phyloP scores from a whole-genome alignment of 2,113 vertebrate species.

The Zapus hudsonius region DNA sequence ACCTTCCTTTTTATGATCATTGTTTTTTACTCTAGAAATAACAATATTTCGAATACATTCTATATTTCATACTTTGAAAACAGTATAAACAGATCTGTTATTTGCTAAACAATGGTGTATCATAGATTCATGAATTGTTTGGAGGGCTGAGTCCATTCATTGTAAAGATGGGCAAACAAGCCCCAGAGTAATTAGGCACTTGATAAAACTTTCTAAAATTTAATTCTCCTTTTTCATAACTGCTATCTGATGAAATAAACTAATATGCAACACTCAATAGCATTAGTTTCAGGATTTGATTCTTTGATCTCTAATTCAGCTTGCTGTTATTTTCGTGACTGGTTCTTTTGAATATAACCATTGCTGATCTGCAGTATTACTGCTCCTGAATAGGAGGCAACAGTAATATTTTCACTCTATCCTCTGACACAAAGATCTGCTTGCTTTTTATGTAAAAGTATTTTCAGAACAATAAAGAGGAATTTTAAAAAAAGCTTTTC shows the following conservation, averaged over 20 bases:
- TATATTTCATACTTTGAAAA: not conserved
- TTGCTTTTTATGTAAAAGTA: not conserved
- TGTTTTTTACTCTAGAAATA: not conserved
- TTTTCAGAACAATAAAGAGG: not conserved
- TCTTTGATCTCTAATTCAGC: not conserved
- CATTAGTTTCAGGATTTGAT: not conserved
- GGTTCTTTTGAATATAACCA: not conserved
- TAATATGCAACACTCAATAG: not conserved
- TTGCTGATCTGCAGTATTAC: not conserved
- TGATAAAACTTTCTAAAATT: not conserved
- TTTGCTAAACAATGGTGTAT: too few relatives aligned
- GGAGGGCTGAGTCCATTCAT: not conserved
- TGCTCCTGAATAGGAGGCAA: not conserved
- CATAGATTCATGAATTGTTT: not conserved
- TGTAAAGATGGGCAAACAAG: constrained; percentile 1
- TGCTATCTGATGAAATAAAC: not conserved
- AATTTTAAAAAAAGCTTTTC: constrained; percentile 67
- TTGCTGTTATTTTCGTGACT: not conserved
- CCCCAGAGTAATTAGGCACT: not conserved
- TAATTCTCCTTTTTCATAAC: not conserved
- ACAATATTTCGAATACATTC: not conserved
- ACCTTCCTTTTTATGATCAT: too few relatives aligned
- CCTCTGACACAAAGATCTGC: not conserved
- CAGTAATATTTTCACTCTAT: not conserved
- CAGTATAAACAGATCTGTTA: too few relatives aligned